Evolutionary conservation across 2,888 invertebrate genomes (phyloP).

Genomic region (Aplocera efformata): DNA sequence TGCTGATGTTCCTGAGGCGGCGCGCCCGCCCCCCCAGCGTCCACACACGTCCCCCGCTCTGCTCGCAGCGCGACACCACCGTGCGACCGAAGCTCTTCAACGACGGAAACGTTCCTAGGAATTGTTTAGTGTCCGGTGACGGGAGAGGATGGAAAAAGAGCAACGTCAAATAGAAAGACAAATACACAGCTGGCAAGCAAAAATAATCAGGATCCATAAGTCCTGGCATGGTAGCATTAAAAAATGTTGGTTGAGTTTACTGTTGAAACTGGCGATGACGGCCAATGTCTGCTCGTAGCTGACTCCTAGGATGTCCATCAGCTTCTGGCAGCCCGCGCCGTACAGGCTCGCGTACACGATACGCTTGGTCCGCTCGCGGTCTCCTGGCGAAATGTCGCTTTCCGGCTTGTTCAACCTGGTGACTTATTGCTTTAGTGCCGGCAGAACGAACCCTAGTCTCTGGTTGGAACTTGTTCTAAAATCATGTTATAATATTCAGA

Average conservation of each 20-base stretch:
- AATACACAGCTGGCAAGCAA: too few species aligned
- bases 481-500: too few species aligned
- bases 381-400: slow-evolving; percentile 39
- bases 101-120: slow-evolving; percentile 62
- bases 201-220: too few species aligned
- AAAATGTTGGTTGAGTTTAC: slow-evolving; percentile 34
- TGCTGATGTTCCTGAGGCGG: slow-evolving; percentile 38
- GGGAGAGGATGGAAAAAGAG: too few species aligned
- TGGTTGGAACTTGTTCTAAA: too few species aligned
- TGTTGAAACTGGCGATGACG: slow-evolving; percentile 57
- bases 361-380: slow-evolving; percentile 74
- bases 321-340: slow-evolving; percentile 67
- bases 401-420: slow-evolving; percentile 53
- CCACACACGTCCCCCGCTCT: slow-evolving; percentile 42
- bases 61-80: slow-evolving; percentile 44
- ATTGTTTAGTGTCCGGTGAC: too few species aligned
- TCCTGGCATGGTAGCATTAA: too few species aligned
- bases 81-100: slow-evolving; percentile 54
- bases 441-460: too few species aligned
- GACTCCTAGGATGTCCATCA: slow-evolving; percentile 60
- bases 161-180: too few species aligned
- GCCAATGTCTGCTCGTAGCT: slow-evolving; percentile 49
- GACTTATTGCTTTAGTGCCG: too few species aligned
- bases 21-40: slow-evolving; percentile 56
- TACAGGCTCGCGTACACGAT: slow-evolving; percentile 74